A percentile compares a stretch with the other conserved stretches of the same genome.
These are phyloP conservation scores for Pinna nobilis DNA, from an alignment of 1,140 invertebrate genomes.

Conservation along the genomic window DNA sequence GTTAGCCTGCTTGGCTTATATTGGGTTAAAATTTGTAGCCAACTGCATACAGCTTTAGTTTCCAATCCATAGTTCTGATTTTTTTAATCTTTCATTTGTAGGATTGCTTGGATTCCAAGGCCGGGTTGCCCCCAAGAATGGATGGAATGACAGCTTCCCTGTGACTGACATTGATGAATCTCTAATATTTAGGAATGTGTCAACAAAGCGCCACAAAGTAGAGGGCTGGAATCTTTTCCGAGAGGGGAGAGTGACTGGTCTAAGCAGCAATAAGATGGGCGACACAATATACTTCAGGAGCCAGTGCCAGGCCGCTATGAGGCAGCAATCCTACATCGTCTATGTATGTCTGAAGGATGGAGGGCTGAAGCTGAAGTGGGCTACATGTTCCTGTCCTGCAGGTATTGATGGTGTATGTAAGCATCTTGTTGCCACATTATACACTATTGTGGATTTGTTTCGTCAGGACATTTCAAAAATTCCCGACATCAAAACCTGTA, in stretches of 20 bases:
- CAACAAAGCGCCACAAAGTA: neutral
- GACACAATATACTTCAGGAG: conserved; percentile 8
- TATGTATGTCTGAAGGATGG: conserved; percentile 31
- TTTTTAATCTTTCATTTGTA: too few species aligned
- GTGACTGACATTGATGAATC: conserved; percentile 6
- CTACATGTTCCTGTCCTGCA: conserved; percentile 33
- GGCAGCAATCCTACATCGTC: conserved; percentile 7
- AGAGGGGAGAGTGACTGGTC: conserved; percentile 1
- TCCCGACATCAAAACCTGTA: conserved; percentile 20
- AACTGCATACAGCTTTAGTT: too few species aligned
- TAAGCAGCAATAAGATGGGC: neutral
- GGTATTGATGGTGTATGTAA: conserved; percentile 32
- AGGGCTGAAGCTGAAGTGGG: conserved; percentile 20
- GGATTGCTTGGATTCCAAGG: neutral
- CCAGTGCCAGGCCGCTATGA: conserved; percentile 18
- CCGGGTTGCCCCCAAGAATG: neutral
- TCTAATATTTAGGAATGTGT: neutral
- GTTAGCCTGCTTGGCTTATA: too few species aligned
- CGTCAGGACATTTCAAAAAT: conserved; percentile 16
- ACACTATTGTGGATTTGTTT: conserved; percentile 22
- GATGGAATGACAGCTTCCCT: neutral
- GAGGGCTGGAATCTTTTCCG: neutral
- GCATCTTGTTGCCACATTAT: conserved; percentile 27
- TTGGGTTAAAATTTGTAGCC: too few species aligned
- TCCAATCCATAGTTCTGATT: too few species aligned